phyloP scores from a whole-genome alignment of 2,113 vertebrate species.

The Embiotoca jacksoni region DNA sequence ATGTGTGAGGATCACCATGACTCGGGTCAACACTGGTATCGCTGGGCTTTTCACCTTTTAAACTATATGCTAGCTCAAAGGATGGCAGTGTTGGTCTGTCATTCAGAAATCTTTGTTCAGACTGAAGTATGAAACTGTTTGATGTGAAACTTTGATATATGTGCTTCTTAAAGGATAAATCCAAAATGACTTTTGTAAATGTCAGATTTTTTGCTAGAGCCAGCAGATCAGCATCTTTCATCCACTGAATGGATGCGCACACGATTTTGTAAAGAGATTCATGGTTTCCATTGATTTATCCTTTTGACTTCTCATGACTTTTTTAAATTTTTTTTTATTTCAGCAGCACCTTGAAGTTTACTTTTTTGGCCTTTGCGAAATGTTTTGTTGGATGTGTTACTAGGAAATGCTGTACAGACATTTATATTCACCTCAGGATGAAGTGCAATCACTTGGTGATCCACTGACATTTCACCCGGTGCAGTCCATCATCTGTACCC shows the following conservation, averaged over 20 bases:
- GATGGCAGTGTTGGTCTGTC: not conserved
- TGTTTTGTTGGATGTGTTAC: too few species aligned
- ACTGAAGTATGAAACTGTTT: not conserved
- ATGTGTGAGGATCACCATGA: slow-evolving; percentile 15
- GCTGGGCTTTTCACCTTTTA: slow-evolving; percentile 1
- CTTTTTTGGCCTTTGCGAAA: too few species aligned
- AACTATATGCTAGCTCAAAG: not conserved
- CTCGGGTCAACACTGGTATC: not conserved
- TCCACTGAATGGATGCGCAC: too few species aligned
- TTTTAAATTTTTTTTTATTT: too few species aligned
- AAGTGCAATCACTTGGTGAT: not conserved
- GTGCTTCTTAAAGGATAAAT: not conserved
- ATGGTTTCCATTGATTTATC: too few species aligned
- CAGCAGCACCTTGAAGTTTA: too few species aligned
- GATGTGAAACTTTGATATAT: not conserved
- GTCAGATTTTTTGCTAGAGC: too few species aligned
- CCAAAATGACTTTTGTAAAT: not conserved
- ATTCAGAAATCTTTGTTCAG: not conserved
- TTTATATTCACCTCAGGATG: not conserved
- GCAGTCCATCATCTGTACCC: too few species aligned
- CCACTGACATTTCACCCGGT: not conserved
- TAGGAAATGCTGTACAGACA: too few species aligned
- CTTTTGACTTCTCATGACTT: too few species aligned
- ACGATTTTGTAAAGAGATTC: too few species aligned
- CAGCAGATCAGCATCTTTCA: too few species aligned